phyloP scores from a whole-genome alignment of 2,113 vertebrate species.

The Zingel zingel region DNA sequence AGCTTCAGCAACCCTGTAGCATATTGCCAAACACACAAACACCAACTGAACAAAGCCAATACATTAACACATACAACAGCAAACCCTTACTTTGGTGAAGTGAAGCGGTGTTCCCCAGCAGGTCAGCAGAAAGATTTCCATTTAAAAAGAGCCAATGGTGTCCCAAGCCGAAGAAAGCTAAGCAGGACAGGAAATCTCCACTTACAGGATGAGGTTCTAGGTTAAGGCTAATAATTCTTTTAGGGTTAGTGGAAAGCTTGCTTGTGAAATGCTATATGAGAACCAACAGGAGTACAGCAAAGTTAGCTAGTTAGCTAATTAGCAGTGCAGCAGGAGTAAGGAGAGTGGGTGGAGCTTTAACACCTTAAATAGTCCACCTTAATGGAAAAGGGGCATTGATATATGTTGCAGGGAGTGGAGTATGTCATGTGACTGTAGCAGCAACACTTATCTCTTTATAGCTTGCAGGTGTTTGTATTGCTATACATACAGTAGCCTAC shows the following conservation, averaged over 20 bases:
- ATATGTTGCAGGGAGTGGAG: not conserved
- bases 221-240: not conserved
- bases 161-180: not conserved
- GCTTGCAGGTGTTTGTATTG: not conserved
- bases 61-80: not conserved
- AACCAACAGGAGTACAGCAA: not conserved
- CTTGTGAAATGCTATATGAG: not conserved
- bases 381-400: not conserved
- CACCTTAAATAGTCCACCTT: not conserved
- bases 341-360: not conserved
- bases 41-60: constrained; percentile 6
- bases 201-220: not conserved
- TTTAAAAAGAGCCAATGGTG: not conserved
- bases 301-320: not conserved
- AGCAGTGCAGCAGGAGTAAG: not conserved
- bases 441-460: not conserved
- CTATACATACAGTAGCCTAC: not conserved
- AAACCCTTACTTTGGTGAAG: constrained; percentile 14
- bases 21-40: constrained; percentile 33
- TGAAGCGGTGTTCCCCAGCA: not conserved
- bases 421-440: not conserved
- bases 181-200: not conserved
- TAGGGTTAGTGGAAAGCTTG: not conserved
- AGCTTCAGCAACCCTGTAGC: constrained; percentile 6
- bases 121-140: not conserved